Conservation (phyloP, 2,797 vertebrate species). For the Meda fulgida region DNA sequence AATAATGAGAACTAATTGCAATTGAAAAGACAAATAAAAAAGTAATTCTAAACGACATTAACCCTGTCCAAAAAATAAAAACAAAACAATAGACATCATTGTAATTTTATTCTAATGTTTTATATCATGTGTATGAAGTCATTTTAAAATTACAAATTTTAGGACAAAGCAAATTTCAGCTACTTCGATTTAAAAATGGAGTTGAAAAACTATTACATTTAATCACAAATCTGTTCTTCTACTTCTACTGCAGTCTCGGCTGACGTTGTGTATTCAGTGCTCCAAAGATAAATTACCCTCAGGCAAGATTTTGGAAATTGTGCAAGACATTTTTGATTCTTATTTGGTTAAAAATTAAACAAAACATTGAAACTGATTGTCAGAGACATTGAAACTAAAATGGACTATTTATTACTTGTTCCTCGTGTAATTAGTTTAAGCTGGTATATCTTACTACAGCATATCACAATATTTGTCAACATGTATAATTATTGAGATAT, state of each 20-base stretch:
- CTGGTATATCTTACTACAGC: slow-evolving; percentile 50
- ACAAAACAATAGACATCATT: slow-evolving; percentile 12
- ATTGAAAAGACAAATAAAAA: too few species aligned
- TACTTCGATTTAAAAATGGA: too few species aligned
- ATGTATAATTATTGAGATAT: slow-evolving; percentile 37
- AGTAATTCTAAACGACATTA: neutral
- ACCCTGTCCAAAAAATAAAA: neutral
- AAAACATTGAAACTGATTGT: neutral
- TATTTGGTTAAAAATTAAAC: too few species aligned
- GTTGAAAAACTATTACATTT: slow-evolving; percentile 60
- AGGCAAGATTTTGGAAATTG: neutral
- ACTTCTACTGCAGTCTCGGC: slow-evolving; percentile 40
- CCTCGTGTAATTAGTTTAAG: neutral
- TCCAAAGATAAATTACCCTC: slow-evolving; percentile 47
- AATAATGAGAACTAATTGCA: neutral
- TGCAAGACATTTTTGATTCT: neutral
- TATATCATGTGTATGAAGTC: slow-evolving; percentile 63
- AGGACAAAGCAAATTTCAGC: slow-evolving; percentile 10
- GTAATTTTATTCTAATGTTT: slow-evolving; percentile 64
- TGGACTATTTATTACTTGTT: neutral
- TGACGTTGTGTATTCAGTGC: slow-evolving; percentile 47
- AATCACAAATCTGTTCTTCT: slow-evolving; percentile 65
- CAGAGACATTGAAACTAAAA: neutral
- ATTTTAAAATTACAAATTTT: slow-evolving; percentile 50
- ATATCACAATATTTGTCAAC: slow-evolving; percentile 63